Base-by-base conservation (phyloP, 2,888 invertebrate species). In the Torymus auratus region DNA sequence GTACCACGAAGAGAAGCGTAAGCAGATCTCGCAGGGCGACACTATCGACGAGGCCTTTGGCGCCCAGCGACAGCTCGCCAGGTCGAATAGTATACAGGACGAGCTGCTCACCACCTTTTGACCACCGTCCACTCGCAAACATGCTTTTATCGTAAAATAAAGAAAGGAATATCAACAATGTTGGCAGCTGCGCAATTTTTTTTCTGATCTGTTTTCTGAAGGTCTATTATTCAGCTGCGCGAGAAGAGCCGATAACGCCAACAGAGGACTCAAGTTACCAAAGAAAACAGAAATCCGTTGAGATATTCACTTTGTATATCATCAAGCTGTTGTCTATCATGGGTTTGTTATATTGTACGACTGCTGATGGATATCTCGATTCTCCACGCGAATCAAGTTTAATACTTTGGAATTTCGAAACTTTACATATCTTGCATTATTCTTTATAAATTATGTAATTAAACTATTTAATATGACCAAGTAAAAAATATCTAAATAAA, bases 21-120 rank as follows among this genome's bases (percentile, higher is more conserved):
- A 92, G 78, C 92, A 93, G 86, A 93, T 94, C 17, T 93, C 94
- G 84, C 92, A 93, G 17, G 92, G 92, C 73, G 93, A 94, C 78
- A 91, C 92, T 67, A 91, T 94, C 77, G 88, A 92, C 23, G 92
- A 92, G 65, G 93, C 94, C 15, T 92, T 93, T 83, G 92, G 94
- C 53, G 91, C 93, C 14, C 92, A 93, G 68, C 91, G 94, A 61
- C 93, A 93, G 84, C 92, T 95, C 83, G 92, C 94, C 85, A 92
- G 96, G 90, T 96, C 96, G 83, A 95, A 95, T 91, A 96, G 96
- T 93, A 95, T 96, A 91, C 95, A 96, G 90, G 96, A 96, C 88
- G 96, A 96, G 91, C 93, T 96, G 85, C 93, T 94, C 86, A 94
- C 94, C 71, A 89, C 91, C 53, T 89, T 90, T 84, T 91, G 87